Evolutionary conservation across 2,888 invertebrate species (phyloP).

Genomic region (Cephus runcator): DNA sequence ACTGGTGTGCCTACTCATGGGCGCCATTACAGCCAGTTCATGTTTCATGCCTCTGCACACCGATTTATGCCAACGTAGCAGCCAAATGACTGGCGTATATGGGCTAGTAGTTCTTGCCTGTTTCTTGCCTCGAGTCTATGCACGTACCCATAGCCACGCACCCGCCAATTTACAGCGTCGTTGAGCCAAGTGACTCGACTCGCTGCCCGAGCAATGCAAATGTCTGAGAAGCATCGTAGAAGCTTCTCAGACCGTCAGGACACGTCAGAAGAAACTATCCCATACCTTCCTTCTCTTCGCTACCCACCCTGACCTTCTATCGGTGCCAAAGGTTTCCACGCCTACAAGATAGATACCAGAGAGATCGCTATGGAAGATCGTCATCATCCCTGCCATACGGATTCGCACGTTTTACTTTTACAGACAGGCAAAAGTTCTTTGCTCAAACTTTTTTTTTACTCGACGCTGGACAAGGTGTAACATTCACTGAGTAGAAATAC

Average conservation of each 20-base stretch:
- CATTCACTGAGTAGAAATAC: background rate
- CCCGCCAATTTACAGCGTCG: background rate
- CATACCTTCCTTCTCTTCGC: background rate
- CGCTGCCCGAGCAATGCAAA: background rate
- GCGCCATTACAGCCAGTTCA: background rate
- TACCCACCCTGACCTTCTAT: background rate
- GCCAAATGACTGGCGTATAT: constrained; percentile 3
- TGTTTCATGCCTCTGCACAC: constrained; percentile 2
- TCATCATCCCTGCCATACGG: background rate
- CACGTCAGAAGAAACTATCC: background rate
- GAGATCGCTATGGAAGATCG: background rate
- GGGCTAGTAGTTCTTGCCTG: constrained; percentile 3
- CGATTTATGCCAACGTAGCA: constrained; percentile 1
- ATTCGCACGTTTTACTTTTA: background rate
- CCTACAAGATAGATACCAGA: background rate
- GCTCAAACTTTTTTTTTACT: background rate
- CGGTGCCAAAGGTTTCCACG: background rate
- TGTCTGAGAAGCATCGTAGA: background rate
- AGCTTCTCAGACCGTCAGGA: background rate
- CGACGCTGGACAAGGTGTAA: background rate
- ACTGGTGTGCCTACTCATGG: background rate
- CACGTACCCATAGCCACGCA: background rate
- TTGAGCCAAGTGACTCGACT: background rate
- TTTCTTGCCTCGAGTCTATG: background rate
- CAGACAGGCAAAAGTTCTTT: background rate